These are phyloP conservation scores for Cabera pusaria DNA, from an alignment of 2,888 invertebrate species.

Conservation along the genomic window DNA sequence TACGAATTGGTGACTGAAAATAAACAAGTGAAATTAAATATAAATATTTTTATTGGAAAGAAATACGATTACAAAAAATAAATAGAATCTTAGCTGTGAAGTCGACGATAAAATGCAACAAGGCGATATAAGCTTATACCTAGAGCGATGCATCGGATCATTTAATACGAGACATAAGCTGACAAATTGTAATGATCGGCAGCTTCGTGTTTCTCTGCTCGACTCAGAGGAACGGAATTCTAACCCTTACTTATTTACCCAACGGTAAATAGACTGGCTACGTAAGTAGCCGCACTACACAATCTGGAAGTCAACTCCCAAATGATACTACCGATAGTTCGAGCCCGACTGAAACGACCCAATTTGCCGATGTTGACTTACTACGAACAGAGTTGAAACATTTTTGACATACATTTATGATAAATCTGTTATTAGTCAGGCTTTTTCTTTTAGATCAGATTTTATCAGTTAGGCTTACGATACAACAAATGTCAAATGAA, in stretches of 20 bases:
- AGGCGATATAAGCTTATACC: slow-evolving; percentile 37
- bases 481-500: too few species aligned
- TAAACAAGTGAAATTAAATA: slow-evolving; percentile 27
- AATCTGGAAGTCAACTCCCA: too few species aligned
- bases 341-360: too few species aligned
- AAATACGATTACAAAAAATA: slow-evolving; percentile 70
- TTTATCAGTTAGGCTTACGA: too few species aligned
- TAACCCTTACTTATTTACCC: slow-evolving; percentile 48
- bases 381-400: too few species aligned
- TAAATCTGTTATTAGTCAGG: too few species aligned
- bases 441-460: too few species aligned
- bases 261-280: slow-evolving; percentile 41
- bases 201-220: slow-evolving; percentile 79
- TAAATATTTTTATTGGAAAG: slow-evolving; percentile 43
- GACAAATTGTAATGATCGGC: slow-evolving; percentile 36
- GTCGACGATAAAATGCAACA: slow-evolving; percentile 24
- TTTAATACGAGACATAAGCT: slow-evolving; percentile 18
- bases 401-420: too few species aligned
- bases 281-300: slow-evolving; percentile 26
- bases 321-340: too few species aligned
- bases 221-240: slow-evolving; percentile 74
- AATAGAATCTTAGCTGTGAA: slow-evolving; percentile 59
- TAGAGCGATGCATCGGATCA: slow-evolving; percentile 28
- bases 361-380: too few species aligned
- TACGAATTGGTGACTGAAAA: slow-evolving; percentile 13